A percentile compares a stretch with the other conserved stretches of the same genome.
These are phyloP conservation scores for Rutilus rutilus DNA, from an alignment of 2,113 vertebrate genomes.

Conservation along the genomic window DNA sequence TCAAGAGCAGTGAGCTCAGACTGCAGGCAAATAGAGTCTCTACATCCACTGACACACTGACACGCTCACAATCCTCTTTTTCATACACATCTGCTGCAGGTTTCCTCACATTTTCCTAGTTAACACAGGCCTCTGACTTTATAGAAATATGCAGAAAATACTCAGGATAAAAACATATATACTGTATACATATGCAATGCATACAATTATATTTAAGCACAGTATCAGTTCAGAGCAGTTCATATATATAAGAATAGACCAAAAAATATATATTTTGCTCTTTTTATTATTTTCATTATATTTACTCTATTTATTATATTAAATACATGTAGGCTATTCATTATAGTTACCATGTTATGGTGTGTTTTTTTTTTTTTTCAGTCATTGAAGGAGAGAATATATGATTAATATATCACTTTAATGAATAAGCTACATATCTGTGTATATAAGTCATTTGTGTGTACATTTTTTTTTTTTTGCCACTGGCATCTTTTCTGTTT, in stretches of 20 bases:
- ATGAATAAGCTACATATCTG: neutral
- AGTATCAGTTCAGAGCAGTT: neutral
- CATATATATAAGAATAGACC: neutral
- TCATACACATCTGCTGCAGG: slow-evolving; percentile 8
- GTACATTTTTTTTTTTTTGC: neutral
- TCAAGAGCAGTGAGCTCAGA: slow-evolving; percentile 57
- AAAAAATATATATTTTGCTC: neutral
- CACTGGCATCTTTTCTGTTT: slow-evolving; percentile 25
- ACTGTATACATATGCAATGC: neutral
- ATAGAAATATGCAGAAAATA: too few species aligned
- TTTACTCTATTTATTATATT: neutral
- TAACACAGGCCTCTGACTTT: neutral
- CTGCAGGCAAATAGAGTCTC: slow-evolving; percentile 16
- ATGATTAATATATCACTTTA: neutral
- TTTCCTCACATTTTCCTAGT: neutral
- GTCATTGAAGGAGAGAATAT: neutral
- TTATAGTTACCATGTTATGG: neutral
- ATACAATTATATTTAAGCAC: neutral
- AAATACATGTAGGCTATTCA: neutral
- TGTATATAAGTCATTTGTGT: neutral
- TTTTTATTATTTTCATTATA: neutral
- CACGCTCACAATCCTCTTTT: slow-evolving; percentile 7
- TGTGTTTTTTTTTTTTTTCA: neutral
- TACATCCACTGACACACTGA: slow-evolving; percentile 6
- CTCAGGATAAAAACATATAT: neutral